These are phyloP conservation scores for Apotomis turbidana DNA, from an alignment of 2,888 invertebrate species.

Conservation along the genomic window DNA sequence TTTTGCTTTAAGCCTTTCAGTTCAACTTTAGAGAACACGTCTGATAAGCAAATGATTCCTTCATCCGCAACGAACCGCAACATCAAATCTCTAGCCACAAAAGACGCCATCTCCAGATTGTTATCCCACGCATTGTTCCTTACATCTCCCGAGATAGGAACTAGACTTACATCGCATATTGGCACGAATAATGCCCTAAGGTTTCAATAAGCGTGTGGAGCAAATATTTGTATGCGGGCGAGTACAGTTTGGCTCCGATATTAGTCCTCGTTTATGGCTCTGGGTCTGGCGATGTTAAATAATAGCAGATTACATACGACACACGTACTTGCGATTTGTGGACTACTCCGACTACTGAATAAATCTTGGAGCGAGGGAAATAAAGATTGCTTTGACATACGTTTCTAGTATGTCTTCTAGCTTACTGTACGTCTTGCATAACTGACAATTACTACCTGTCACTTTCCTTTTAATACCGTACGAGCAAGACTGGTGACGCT, in stretches of 20 bases:
- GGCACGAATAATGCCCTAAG: slow-evolving; percentile 13
- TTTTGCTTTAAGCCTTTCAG: too few species aligned
- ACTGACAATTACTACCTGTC: too few species aligned
- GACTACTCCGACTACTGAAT: background rate
- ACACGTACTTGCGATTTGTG: background rate
- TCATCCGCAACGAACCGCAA: background rate
- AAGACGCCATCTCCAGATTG: background rate
- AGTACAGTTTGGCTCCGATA: slow-evolving; percentile 17
- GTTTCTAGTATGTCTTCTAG: too few species aligned
- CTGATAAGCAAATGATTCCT: background rate
- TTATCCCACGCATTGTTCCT: background rate
- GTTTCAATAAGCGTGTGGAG: slow-evolving; percentile 24
- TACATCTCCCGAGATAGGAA: background rate
- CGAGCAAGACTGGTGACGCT: too few species aligned
- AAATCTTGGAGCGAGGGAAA: background rate
- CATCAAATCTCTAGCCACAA: slow-evolving; percentile 12
- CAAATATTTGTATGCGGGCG: slow-evolving; percentile 29
- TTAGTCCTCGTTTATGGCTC: slow-evolving; percentile 17
- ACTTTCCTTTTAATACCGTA: too few species aligned
- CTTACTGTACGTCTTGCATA: too few species aligned
- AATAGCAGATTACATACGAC: slow-evolving; percentile 1
- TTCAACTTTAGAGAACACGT: too few species aligned
- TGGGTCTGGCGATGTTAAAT: slow-evolving; percentile 3
- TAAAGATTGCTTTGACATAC: background rate
- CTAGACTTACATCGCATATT: background rate